Evolutionary conservation across 35 echinoderm and acorn worm genomes (phyloP), one percentile per base, ranked within the genome.

Genomic region (Holothuria glaberrima): DNA sequence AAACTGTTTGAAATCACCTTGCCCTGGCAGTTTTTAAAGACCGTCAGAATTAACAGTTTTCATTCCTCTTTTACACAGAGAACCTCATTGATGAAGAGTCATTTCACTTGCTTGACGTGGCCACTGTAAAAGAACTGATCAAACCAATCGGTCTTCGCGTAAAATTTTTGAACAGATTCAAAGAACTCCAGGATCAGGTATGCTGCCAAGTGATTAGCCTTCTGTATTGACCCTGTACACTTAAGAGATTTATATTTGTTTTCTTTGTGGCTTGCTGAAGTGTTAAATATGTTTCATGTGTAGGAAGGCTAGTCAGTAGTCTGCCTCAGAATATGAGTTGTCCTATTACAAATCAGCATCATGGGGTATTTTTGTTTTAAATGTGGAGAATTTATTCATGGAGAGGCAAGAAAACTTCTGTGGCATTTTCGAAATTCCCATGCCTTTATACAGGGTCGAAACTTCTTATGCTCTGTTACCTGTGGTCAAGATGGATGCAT

Each of bases 71-170:
- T n/a, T n/a, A n/a, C n/a, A n/a, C n/a, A 83, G 79, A 83, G 20
- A 83, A 83, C 17, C 20, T 76, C 19, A 83, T 83, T 25, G 79
- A 83, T 83, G 52, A 83, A 83, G 79, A 83, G 16, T 26, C 79
- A 16, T 83, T 83, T 30, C 27, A 12, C 5, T 30, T 83, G 21
- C 25, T 83, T 10, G 79, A 83, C 32, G 79, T 25, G 14, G 79
- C 20, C n/a, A 50, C 79, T 26, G 20, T 83, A 7, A 83, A 83
- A 50, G 52, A 83, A 30, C n/a, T 83, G 54, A 30, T 83, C 12
- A 83, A 83, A 54, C 34, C 79, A 54, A 30, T 58, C 32, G 79
- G 79, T 22, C 79, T 48, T 13, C 6, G 79, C 13, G 19, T 50
- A 30, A 83, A 83, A 48, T 83, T 83, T 18, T 21, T 83, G 17